A percentile compares a stretch with the other conserved stretches of the same genome.
phyloP scores from a whole-genome alignment of 1,140 invertebrate genomes.

The Nasonia vitripennis region DNA sequence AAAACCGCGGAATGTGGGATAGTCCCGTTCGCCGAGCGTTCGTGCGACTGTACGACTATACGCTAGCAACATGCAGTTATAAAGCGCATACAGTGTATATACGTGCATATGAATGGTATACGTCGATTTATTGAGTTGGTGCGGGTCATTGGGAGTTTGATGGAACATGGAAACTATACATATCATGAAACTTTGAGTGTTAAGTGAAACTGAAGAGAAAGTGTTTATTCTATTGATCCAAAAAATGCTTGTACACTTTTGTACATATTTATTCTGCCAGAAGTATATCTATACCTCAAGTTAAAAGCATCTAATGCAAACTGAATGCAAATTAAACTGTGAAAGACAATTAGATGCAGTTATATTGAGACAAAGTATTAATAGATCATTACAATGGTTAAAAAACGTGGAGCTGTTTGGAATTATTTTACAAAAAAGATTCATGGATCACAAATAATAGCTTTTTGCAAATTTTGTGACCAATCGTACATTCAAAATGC shows the following conservation, averaged over 20 bases:
- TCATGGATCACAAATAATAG: conserved; percentile 65
- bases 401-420: conserved; percentile 67
- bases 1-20: background rate
- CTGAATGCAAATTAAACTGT: no score
- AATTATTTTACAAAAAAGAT: conserved; percentile 68
- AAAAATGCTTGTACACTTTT: background rate
- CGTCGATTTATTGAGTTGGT: background rate
- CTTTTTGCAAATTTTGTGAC: conserved; percentile 68
- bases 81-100: background rate
- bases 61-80: background rate
- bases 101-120: background rate
- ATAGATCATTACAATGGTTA: conserved; percentile 60
- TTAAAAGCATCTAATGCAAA: no score
- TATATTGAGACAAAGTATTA: no score
- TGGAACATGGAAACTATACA: background rate
- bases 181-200: background rate
- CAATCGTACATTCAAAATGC: conserved; percentile 69
- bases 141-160: background rate
- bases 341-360: no score
- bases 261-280: no score
- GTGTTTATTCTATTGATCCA: background rate
- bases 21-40: background rate
- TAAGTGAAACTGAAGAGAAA: background rate
- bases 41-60: background rate
- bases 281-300: no score